Conservation (phyloP, 1,140 invertebrate genomes). For the Euglossa dilemma region DNA sequence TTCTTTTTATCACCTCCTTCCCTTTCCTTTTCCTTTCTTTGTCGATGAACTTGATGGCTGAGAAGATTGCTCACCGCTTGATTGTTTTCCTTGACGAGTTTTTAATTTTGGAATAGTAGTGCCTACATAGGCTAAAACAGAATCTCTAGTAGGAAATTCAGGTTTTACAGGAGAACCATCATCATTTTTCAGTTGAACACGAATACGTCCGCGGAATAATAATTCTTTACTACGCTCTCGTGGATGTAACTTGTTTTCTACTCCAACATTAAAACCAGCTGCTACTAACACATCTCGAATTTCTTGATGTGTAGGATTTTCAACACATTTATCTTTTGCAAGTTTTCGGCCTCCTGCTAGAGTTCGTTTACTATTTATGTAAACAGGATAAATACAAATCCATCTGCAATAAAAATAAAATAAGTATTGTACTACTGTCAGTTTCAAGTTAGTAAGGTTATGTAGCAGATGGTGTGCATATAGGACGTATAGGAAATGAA, state of each 20-base stretch:
- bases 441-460: slow-evolving; percentile 43
- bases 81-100: slow-evolving; percentile 85
- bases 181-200: slow-evolving; percentile 96
- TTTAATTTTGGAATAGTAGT: slow-evolving; percentile 97
- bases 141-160: slow-evolving; percentile 90
- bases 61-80: slow-evolving; percentile 75
- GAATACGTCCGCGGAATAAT: slow-evolving; percentile 91
- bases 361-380: slow-evolving; percentile 97
- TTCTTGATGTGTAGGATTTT: slow-evolving; percentile 96
- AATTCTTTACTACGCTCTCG: slow-evolving; percentile 95
- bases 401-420: slow-evolving; percentile 86
- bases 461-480: not conserved
- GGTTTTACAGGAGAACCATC: slow-evolving; percentile 90
- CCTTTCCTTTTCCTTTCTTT: slow-evolving; percentile 81
- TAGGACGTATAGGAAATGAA: not conserved
- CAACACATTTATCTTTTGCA: slow-evolving; percentile 92
- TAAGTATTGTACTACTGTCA: slow-evolving; percentile 1
- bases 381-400: slow-evolving; percentile 98
- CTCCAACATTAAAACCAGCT: slow-evolving; percentile 91
- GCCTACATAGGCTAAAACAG: slow-evolving; percentile 89
- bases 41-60: slow-evolving; percentile 72
- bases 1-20: slow-evolving; percentile 73
- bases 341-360: slow-evolving; percentile 93
- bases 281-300: slow-evolving; percentile 95
- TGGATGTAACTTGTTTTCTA: slow-evolving; percentile 98